Evolutionary conservation across 2,888 invertebrate genomes (phyloP), one percentile per base, ranked within the genome.

Genomic region (Drosophila melanosoma): DNA sequence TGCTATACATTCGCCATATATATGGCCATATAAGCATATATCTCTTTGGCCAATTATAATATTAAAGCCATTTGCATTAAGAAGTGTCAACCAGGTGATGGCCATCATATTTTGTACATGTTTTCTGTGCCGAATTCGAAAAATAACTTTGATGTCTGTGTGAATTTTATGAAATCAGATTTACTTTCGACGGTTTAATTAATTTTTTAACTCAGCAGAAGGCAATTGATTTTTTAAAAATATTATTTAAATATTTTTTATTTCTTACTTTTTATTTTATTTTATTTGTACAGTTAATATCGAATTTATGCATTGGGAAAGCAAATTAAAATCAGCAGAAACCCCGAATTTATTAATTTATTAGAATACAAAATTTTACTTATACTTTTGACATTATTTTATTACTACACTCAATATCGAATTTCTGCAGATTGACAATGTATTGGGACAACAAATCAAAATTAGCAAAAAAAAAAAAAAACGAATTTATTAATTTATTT

Each of bases 1-100:
- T 48, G 53, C 72, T 59, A 63, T 58, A 60, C 32, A 23, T 40
- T 36, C 12, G 23, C 15, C 15, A 38, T 51, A 38, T 29, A 58
- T 42, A 53, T 32, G 59, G 35, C 48, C 49, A 35, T 35, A 52
- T 62, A 38, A 36, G 20, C 20, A 45, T 40, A 67, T 54, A 71
- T 54, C 54, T 45, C 45, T 59, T 69, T 52, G 62, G 36, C 78
- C 81, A 83, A 78, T 82, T 69, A 71, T 65, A 76, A 86, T 77
- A 76, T 58, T 57, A 52, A 66, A 53, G 36, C 60, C 61, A 75
- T 69, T 79, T 58, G 42, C 35, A 49, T 71, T 78, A 77, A 54
- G 49, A 84, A 76, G 74, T 84, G 84, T 81, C 75, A 69, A 29
- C 48, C 56, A 42, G 29, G 58, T 69, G 45, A 69, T 74, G 33